These are phyloP conservation scores for Apoda limacodes DNA, from an alignment of 2,888 invertebrate genomes.

Conservation along the genomic window DNA sequence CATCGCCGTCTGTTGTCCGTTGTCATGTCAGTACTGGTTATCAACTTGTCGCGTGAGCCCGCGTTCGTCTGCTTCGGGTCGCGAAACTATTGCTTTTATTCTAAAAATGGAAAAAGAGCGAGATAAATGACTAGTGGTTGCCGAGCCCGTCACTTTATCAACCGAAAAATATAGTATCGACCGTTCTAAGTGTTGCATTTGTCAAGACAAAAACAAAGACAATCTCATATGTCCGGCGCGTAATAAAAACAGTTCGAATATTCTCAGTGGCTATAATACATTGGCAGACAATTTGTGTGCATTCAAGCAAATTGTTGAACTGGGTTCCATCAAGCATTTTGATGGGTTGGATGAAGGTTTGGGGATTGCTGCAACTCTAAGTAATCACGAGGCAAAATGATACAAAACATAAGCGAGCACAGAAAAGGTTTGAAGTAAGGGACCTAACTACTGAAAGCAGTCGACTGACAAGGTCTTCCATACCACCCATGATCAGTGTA, in stretches of 20 bases:
- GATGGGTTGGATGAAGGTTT: constrained; percentile 1
- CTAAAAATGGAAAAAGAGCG: too few species aligned
- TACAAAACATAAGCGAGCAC: neutral
- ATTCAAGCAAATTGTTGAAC: constrained; percentile 7
- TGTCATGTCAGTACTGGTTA: too few species aligned
- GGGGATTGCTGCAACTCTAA: constrained; percentile 2
- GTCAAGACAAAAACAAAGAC: constrained; percentile 3
- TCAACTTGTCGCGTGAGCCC: too few species aligned
- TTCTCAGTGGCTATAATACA: constrained; percentile 2
- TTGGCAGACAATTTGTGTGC: constrained; percentile 4
- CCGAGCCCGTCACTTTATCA: too few species aligned
- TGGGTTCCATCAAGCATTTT: constrained; percentile 2
- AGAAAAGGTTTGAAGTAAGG: neutral
- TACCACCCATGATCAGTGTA: neutral
- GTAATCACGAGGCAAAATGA: constrained; percentile 2
- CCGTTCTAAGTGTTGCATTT: constrained; percentile 1
- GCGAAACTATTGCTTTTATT: too few species aligned
- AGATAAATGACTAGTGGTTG: too few species aligned
- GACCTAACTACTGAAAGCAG: too few species aligned
- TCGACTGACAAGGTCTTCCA: too few species aligned
- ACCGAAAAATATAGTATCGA: too few species aligned
- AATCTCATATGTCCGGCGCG: constrained; percentile 8
- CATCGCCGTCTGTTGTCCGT: too few species aligned
- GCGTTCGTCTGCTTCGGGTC: too few species aligned
- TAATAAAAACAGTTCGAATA: constrained; percentile 5